These are phyloP conservation scores for Danio albolineatus DNA, from an alignment of 2,797 vertebrate species.

Conservation along the genomic window DNA sequence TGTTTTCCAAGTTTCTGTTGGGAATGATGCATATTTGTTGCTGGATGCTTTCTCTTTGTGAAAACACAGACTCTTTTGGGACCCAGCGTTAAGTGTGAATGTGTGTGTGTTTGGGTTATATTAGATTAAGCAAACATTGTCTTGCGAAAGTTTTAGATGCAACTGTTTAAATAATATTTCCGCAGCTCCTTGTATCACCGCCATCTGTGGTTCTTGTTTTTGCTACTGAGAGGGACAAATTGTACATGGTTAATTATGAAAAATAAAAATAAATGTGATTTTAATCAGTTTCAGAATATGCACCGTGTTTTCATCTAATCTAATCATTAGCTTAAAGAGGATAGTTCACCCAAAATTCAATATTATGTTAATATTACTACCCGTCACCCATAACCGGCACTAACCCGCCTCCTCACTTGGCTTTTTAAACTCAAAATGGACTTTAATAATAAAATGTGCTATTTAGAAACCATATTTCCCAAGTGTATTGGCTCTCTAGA, in stretches of 20 bases:
- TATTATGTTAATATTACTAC: too few species aligned
- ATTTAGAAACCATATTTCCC: too few species aligned
- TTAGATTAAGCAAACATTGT: not conserved
- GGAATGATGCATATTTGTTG: not conserved
- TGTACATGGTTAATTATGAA: not conserved
- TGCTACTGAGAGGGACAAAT: not conserved
- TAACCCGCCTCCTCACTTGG: too few species aligned
- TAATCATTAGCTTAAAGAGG: too few species aligned
- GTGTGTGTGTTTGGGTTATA: conserved; percentile 14
- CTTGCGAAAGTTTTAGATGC: not conserved
- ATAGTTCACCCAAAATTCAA: too few species aligned
- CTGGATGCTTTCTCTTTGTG: not conserved
- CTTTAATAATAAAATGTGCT: too few species aligned
- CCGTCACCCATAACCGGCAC: too few species aligned
- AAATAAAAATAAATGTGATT: not conserved
- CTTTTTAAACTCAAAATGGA: too few species aligned
- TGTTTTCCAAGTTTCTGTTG: conserved; percentile 26
- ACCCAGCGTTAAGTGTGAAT: conserved; percentile 23
- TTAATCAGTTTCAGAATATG: not conserved
- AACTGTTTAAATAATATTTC: conserved; percentile 9
- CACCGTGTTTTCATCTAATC: too few species aligned
- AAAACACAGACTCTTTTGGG: conserved; percentile 34
- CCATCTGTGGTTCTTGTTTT: not conserved
- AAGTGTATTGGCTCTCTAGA: too few species aligned
- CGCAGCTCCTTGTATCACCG: not conserved